Conservation (phyloP, 2,113 vertebrate genomes). For the Embiotoca jacksoni region DNA sequence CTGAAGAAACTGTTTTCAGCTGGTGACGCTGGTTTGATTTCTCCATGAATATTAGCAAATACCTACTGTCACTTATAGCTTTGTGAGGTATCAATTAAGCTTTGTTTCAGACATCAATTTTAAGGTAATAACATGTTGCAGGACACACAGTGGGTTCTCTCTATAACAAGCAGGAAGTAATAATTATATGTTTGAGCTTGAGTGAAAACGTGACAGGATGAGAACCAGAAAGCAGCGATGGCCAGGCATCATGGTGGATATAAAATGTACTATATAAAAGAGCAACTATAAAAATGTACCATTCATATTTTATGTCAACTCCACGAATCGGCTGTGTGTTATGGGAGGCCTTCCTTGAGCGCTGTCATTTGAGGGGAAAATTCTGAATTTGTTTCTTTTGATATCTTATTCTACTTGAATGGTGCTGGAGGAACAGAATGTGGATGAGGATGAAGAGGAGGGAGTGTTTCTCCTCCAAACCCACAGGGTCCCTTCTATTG, state of each 20-base stretch:
- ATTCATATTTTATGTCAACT: conserved; percentile 26
- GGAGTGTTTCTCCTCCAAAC: conserved; percentile 23
- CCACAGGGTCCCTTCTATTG: conserved; percentile 30
- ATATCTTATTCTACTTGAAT: conserved; percentile 49
- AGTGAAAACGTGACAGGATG: conserved; percentile 1
- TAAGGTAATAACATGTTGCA: conserved; percentile 22
- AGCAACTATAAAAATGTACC: conserved; percentile 1
- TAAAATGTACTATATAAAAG: conserved; percentile 4
- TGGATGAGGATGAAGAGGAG: conserved; percentile 1
- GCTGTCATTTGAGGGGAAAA: conserved; percentile 11
- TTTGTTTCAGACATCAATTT: conserved; percentile 15
- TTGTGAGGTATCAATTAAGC: not conserved
- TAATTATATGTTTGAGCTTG: conserved; percentile 20
- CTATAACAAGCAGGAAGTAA: conserved; percentile 5
- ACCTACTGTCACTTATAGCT: conserved; percentile 3
- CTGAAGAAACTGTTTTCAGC: not conserved
- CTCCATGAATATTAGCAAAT: not conserved
- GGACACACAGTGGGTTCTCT: not conserved
- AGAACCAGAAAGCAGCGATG: conserved; percentile 6
- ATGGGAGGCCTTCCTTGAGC: not conserved
- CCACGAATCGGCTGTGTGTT: not conserved
- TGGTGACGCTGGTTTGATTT: conserved; percentile 11
- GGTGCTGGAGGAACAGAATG: conserved; percentile 1
- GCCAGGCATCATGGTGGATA: not conserved
- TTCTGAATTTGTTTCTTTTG: conserved; percentile 24